Percentiles rank a stretch among this genome's conserved stretches.
Conservation (phyloP, 2,797 vertebrate species). For the Xenops minutus region DNA sequence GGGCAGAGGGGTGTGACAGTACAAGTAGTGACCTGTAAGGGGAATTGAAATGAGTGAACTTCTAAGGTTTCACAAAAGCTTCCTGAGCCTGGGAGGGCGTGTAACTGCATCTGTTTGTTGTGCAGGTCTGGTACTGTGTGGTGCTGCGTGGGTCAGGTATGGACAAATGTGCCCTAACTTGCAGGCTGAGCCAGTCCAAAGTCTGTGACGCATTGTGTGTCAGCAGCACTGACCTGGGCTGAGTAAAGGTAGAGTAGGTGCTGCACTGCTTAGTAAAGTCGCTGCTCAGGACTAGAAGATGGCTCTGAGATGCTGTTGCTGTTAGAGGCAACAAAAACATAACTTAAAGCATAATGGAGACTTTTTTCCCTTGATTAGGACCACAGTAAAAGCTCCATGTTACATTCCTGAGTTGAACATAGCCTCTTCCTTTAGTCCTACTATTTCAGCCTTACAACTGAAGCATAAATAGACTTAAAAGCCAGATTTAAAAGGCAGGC, state of each 20-base stretch:
- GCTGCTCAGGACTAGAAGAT: not conserved
- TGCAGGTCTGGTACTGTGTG: not conserved
- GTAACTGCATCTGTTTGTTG: slow-evolving; percentile 37
- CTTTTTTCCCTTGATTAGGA: not conserved
- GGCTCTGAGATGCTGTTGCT: not conserved
- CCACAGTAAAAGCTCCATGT: not conserved
- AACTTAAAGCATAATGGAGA: not conserved
- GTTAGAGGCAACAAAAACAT: not conserved
- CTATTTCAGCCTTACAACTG: not conserved
- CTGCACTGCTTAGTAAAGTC: not conserved
- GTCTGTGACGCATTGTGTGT: accelerated
- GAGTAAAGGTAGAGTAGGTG: not conserved
- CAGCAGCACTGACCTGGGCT: not conserved
- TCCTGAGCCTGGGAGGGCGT: not conserved
- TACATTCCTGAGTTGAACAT: accelerated
- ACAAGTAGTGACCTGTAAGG: slow-evolving; percentile 44
- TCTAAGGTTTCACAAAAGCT: slow-evolving; percentile 43
- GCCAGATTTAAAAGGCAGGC: not conserved
- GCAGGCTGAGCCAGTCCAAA: not conserved
- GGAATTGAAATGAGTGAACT: slow-evolving; percentile 48
- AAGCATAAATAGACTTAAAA: not conserved
- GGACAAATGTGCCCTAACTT: slow-evolving; percentile 16
- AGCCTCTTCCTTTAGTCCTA: not conserved
- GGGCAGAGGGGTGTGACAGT: slow-evolving; percentile 54
- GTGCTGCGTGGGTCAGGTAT: slow-evolving; percentile 16